A percentile compares a stretch with the other conserved stretches of the same genome.
Conservation (phyloP, 2,888 invertebrate species). For the Tinea trinotella region DNA sequence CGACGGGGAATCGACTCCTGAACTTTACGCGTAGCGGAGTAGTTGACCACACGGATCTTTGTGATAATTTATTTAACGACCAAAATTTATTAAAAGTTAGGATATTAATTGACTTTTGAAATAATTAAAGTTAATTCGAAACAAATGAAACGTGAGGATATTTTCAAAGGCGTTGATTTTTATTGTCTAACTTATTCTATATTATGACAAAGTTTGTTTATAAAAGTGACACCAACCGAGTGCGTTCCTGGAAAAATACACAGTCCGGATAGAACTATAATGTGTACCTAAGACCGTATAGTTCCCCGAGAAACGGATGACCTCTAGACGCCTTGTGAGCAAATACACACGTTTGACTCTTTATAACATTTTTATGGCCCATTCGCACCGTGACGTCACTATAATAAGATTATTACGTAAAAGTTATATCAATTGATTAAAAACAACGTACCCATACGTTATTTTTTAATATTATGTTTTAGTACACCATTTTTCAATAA, state of each 20-base stretch:
- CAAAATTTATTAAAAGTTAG: not conserved
- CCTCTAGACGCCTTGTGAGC: slow-evolving; percentile 10
- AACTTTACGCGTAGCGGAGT: no score
- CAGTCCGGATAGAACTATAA: not conserved
- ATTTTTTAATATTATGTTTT: no score
- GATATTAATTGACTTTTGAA: not conserved
- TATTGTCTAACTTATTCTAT: no score
- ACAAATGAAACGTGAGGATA: not conserved
- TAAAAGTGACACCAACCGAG: no score
- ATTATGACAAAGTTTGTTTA: no score
- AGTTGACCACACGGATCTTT: no score
- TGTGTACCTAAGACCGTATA: not conserved
- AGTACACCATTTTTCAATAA: no score
- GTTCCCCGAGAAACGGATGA: not conserved
- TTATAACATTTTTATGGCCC: slow-evolving; percentile 6
- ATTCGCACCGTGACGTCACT: not conserved
- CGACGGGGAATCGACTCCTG: no score
- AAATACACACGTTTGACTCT: not conserved
- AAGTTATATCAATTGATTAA: not conserved
- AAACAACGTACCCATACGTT: not conserved
- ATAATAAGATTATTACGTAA: not conserved
- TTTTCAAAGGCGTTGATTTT: not conserved
- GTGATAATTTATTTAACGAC: not conserved
- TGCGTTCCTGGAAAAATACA: no score
- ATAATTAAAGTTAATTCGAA: no score